Evolutionary conservation across 2,888 invertebrate species (phyloP).

Genomic region (Meliscaeva auricollis): DNA sequence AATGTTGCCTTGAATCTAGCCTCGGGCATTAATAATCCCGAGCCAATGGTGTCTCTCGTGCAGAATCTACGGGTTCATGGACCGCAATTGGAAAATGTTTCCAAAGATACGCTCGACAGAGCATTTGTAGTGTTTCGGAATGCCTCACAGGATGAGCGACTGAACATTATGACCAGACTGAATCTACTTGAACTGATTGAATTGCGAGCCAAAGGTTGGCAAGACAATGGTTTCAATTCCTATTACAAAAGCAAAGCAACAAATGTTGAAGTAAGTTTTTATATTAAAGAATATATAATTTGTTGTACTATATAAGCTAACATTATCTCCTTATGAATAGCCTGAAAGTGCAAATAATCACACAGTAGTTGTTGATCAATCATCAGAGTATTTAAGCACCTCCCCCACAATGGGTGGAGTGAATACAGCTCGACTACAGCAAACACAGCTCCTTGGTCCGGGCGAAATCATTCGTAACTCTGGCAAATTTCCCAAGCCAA

Average conservation of each 20-base stretch:
- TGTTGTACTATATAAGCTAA: not conserved
- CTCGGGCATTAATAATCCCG: slow-evolving; percentile 89
- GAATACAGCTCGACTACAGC: slow-evolving; percentile 82
- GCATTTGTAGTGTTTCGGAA: slow-evolving; percentile 94
- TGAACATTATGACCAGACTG: slow-evolving; percentile 93
- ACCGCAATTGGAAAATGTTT: slow-evolving; percentile 91
- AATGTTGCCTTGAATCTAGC: slow-evolving; percentile 91
- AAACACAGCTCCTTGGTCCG: slow-evolving; percentile 87
- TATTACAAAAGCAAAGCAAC: slow-evolving; percentile 91
- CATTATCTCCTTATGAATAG: slow-evolving; percentile 40
- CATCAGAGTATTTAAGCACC: slow-evolving; percentile 85
- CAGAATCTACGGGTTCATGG: slow-evolving; percentile 92
- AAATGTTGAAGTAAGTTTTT: slow-evolving; percentile 85
- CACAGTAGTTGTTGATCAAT: slow-evolving; percentile 78
- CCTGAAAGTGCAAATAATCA: slow-evolving; percentile 77
- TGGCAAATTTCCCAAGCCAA: slow-evolving; percentile 94
- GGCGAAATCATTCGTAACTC: slow-evolving; percentile 95
- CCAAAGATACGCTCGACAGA: slow-evolving; percentile 93
- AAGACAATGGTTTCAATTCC: slow-evolving; percentile 92
- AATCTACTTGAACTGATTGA: slow-evolving; percentile 96
- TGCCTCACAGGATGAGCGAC: slow-evolving; percentile 93
- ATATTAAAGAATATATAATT: slow-evolving; percentile 12
- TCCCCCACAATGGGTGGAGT: slow-evolving; percentile 84
- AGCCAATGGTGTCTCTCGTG: slow-evolving; percentile 91
- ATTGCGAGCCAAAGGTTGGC: slow-evolving; percentile 96